Evolutionary conservation across 1,140 invertebrate genomes (phyloP), one percentile per base, ranked within the genome.

Genomic region (Tetraneura akinire): DNA sequence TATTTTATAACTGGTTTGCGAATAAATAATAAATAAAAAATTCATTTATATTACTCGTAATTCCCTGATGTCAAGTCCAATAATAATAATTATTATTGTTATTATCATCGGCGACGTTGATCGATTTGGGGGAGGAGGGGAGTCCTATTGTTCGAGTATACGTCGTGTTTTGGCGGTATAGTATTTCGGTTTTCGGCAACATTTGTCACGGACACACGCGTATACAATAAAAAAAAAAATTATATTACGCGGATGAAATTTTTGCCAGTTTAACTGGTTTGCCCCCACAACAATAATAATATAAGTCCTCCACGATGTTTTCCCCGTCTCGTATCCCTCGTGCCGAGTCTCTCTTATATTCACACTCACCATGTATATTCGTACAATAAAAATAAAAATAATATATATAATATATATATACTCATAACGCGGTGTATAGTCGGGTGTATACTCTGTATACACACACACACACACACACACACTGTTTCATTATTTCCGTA

Each of bases 241-340:
- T 37, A 37, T 37, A 37, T 37, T 37, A 5, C n/a, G 37, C n/a
- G 53, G 45, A 9, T 49, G 68, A 70, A 70, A 70, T 70, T 49
- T n/a, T 70, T 49, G 73, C 73, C 73, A n/a, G 73, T 78, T 78
- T 78, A 78, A 78, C 73, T 78, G 73, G 73, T 78, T 78, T 78
- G n/a, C 55, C 32, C 53, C 53, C 73, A 60, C 55, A 70, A 78
- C 42, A 60, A 78, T 37, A 51, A 74, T 71, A 51, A 16, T 2
- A 26, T 70, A 71, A 26, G 42, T 45, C 66, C 66, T 47, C 37
- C 66, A 37, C 66, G 16, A 23, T 47, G 42, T 68, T 68, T 68
- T 21, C 13, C 37, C 9, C 21, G 6, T 21, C 66, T 1, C 13
- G 62, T 16, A 37, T n/a, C 32, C 32, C 32, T 37, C 32, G 8